These are phyloP conservation scores for Hydropsyche tenuis DNA, from an alignment of 1,140 invertebrate species.

Conservation along the genomic window DNA sequence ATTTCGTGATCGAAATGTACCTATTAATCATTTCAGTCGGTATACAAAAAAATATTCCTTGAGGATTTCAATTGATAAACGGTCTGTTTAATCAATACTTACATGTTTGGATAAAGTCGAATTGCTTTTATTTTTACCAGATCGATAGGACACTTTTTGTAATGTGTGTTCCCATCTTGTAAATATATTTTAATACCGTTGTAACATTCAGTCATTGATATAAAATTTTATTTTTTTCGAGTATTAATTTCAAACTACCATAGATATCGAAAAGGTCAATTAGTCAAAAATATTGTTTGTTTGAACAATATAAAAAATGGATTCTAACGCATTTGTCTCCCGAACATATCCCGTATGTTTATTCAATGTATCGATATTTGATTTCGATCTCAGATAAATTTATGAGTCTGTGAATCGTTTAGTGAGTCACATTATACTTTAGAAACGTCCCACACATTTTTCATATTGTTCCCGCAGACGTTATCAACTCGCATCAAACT, in stretches of 20 bases:
- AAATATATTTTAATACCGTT: too few species aligned
- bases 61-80: too few species aligned
- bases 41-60: too few species aligned
- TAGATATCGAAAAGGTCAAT: not conserved
- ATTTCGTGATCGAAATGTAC: too few species aligned
- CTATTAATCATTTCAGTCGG: too few species aligned
- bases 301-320: not conserved
- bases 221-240: not conserved
- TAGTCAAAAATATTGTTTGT: slow-evolving; percentile 1
- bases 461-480: slow-evolving; percentile 24
- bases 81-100: too few species aligned
- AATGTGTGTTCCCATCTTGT: too few species aligned
- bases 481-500: not conserved
- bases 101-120: too few species aligned
- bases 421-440: slow-evolving; percentile 34
- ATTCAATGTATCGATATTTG: slow-evolving; percentile 33
- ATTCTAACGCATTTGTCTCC: slow-evolving; percentile 6
- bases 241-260: not conserved
- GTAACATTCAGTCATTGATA: too few species aligned
- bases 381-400: slow-evolving; percentile 33
- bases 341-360: not conserved
- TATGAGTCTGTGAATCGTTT: slow-evolving; percentile 40
- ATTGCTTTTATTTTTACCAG: too few species aligned
- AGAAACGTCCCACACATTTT: slow-evolving; percentile 31
- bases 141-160: too few species aligned